Conservation (phyloP, 2,797 vertebrate genomes). For the Chaetophractus vellerosus region DNA sequence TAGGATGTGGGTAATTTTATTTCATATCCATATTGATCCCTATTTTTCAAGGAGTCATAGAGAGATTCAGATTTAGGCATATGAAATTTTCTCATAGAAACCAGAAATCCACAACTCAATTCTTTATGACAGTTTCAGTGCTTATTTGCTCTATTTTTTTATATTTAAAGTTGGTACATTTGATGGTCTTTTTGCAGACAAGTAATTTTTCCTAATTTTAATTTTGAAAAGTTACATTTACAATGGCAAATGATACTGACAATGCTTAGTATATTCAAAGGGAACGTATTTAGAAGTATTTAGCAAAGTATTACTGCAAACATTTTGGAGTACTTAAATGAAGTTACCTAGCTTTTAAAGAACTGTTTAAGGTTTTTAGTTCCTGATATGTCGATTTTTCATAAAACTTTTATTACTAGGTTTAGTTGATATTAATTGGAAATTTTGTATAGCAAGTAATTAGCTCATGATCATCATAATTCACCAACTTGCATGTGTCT, state of each 20-base stretch:
- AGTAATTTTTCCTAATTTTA: neutral
- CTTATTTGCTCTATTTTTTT: neutral
- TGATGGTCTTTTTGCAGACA: neutral
- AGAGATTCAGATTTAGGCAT: neutral
- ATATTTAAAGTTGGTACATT: neutral
- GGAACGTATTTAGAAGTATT: neutral
- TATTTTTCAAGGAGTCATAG: neutral
- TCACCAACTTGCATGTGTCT: neutral
- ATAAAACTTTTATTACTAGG: neutral
- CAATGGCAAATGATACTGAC: neutral
- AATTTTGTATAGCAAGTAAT: neutral
- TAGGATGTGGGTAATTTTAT: neutral
- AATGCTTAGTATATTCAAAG: neutral
- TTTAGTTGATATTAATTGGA: neutral
- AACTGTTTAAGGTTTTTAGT: neutral
- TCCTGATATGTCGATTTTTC: neutral
- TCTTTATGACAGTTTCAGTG: neutral
- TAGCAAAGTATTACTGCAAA: neutral
- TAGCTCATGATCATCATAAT: neutral
- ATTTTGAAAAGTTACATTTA: neutral
- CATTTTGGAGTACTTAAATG: neutral
- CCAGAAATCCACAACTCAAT: neutral
- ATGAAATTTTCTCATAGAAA: neutral
- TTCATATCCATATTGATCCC: neutral
- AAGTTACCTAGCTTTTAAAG: neutral